These are phyloP conservation scores for Eretmochelys imbricata DNA, from an alignment of 2,113 vertebrate genomes.

Conservation along the genomic window DNA sequence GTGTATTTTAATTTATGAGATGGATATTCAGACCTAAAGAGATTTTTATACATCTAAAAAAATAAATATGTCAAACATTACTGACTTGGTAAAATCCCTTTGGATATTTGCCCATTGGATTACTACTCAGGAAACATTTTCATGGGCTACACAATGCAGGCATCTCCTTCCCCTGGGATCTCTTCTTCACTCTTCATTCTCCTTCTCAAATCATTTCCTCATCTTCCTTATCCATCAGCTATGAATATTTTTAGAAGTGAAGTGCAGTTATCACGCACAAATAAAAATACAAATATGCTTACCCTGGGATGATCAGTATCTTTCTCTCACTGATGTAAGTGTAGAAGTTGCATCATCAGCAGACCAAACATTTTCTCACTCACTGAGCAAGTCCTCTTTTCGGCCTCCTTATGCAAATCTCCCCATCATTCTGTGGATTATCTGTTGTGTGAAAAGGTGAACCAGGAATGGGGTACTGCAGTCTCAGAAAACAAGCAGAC, in stretches of 20 bases:
- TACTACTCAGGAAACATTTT: not conserved
- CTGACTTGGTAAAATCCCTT: not conserved
- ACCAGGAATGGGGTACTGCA: not conserved
- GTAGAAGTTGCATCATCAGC: not conserved
- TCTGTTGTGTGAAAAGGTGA: not conserved
- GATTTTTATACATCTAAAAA: not conserved
- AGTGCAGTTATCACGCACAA: not conserved
- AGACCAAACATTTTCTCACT: not conserved
- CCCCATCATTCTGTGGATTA: not conserved
- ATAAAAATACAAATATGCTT: not conserved
- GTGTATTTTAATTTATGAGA: not conserved
- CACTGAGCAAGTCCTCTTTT: not conserved
- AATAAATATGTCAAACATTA: not conserved
- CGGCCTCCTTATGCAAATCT: not conserved
- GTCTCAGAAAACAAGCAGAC: not conserved
- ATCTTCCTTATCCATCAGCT: not conserved
- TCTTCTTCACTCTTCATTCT: not conserved
- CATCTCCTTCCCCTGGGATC: not conserved
- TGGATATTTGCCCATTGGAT: not conserved
- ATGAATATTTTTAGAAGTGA: not conserved
- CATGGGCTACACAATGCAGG: not conserved
- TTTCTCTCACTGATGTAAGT: not conserved
- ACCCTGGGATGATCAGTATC: rapidly evolving
- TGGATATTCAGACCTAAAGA: not conserved
- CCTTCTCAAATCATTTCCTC: not conserved